Evolutionary conservation across 1,140 invertebrate species (phyloP).

Genomic region (Drosophila micromelanica): DNA sequence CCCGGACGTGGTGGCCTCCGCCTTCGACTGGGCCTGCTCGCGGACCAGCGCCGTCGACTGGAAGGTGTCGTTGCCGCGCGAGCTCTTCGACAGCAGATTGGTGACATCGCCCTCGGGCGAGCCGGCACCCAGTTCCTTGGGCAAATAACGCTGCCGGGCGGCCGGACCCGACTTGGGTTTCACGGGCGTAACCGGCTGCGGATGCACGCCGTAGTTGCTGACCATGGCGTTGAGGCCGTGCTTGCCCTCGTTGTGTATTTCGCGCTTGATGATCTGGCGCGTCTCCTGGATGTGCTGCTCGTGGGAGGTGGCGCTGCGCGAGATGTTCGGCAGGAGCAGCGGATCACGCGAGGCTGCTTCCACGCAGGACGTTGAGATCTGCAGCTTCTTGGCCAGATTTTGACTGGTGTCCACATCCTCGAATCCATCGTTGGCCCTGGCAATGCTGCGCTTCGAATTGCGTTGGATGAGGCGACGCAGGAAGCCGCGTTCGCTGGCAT

Average conservation of each 20-base stretch:
- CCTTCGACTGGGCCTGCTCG: constrained; percentile 58
- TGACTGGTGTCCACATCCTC: constrained; percentile 85
- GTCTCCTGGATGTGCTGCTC: constrained; percentile 73
- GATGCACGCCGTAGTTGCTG: constrained; percentile 60
- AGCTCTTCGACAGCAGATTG: constrained; percentile 64
- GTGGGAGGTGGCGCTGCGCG: constrained; percentile 66
- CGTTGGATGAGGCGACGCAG: constrained; percentile 88
- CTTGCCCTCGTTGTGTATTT: constrained; percentile 69
- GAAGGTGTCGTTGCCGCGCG: constrained; percentile 65
- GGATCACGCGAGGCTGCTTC: constrained; percentile 57
- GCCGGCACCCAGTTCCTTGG: constrained; percentile 84
- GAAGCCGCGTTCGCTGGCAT: constrained; percentile 86
- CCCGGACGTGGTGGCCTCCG: constrained; percentile 45
- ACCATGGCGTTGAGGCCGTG: constrained; percentile 70
- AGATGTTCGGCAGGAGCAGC: constrained; percentile 42
- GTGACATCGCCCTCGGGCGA: constrained; percentile 52
- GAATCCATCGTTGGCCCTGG: constrained; percentile 84
- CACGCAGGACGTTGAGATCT: constrained; percentile 67
- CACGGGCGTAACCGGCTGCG: constrained; percentile 57
- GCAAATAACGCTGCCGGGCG: constrained; percentile 85
- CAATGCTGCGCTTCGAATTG: constrained; percentile 85
- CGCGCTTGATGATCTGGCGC: constrained; percentile 70
- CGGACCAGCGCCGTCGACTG: constrained; percentile 76
- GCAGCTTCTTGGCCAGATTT: constrained; percentile 80
- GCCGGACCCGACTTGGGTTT: constrained; percentile 85